A percentile compares a stretch with the other conserved stretches of the same genome.
phyloP scores from a whole-genome alignment of 2,888 invertebrate species.

The Papilio elwesi region DNA sequence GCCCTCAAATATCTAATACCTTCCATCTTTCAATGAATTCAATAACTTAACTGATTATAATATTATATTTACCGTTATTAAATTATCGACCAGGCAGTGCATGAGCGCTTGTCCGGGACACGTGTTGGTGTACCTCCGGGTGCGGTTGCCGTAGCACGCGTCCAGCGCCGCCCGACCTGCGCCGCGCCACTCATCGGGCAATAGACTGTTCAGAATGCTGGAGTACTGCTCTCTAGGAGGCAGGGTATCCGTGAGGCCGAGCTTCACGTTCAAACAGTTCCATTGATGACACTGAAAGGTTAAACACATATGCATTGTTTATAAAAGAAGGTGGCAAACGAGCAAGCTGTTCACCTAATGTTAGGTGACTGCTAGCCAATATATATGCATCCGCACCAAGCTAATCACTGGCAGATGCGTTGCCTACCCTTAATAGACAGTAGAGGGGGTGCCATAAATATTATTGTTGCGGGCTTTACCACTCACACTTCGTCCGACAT shows the following conservation, averaged over 20 bases:
- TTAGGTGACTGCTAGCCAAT: no score
- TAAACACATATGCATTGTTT: background rate
- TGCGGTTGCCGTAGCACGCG: constrained; percentile 59
- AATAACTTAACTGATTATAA: no score
- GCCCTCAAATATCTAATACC: no score
- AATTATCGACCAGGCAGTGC: constrained; percentile 71
- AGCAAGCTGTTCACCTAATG: no score
- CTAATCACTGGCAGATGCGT: no score
- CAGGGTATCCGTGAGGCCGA: constrained; percentile 58
- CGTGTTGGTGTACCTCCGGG: constrained; percentile 61
- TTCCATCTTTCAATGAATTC: no score
- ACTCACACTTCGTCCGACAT: no score
- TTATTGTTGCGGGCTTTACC: no score
- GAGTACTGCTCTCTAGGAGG: constrained; percentile 54
- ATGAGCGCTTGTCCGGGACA: constrained; percentile 72
- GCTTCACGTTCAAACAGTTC: constrained; percentile 65
- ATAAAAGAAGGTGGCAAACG: no score
- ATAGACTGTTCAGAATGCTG: constrained; percentile 48
- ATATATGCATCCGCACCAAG: no score
- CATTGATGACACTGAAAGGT: constrained; percentile 67
- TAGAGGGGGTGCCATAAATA: no score
- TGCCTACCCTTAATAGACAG: no score
- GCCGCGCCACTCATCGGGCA: constrained; percentile 64
- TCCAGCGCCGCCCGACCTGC: constrained; percentile 53
- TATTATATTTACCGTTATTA: constrained; percentile 61